A percentile compares a stretch with the other conserved stretches of the same genome.
Evolutionary conservation across 2,797 vertebrate species (phyloP).

Genomic region (Lepus oiostolus): DNA sequence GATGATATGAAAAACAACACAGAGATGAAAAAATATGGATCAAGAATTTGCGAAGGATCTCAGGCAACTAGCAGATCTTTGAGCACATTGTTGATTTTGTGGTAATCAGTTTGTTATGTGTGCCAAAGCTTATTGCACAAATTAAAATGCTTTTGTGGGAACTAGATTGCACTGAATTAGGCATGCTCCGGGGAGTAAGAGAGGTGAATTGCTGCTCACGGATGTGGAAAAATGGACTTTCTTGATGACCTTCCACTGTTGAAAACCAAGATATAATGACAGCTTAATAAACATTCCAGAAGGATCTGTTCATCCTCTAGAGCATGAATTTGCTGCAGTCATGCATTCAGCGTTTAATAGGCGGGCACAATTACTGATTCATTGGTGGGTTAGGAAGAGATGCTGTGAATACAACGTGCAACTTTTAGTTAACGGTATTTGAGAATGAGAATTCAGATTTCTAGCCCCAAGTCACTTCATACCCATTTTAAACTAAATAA

Average conservation of each 20-base stretch:
- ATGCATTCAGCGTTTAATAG: neutral
- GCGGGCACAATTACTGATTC: neutral
- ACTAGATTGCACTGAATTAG: neutral
- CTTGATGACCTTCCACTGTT: neutral
- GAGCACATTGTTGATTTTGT: neutral
- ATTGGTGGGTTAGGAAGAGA: neutral
- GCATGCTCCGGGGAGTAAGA: neutral
- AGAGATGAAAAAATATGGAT: neutral
- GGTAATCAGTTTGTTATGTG: neutral
- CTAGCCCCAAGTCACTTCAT: neutral
- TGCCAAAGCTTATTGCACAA: neutral
- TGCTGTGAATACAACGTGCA: neutral
- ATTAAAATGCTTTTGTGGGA: neutral
- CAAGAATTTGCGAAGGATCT: neutral
- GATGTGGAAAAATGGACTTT: neutral
- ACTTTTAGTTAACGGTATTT: neutral
- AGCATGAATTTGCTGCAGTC: neutral
- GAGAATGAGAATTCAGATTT: neutral
- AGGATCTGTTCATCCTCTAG: neutral
- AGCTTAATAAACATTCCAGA: neutral
- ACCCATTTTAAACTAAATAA: neutral
- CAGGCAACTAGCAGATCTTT: neutral
- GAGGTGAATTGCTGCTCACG: neutral
- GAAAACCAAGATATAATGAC: neutral
- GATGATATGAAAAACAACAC: conserved; percentile 27